Conservation (phyloP, 1,140 invertebrate genomes). For the Anoplolepis gracilipes region DNA sequence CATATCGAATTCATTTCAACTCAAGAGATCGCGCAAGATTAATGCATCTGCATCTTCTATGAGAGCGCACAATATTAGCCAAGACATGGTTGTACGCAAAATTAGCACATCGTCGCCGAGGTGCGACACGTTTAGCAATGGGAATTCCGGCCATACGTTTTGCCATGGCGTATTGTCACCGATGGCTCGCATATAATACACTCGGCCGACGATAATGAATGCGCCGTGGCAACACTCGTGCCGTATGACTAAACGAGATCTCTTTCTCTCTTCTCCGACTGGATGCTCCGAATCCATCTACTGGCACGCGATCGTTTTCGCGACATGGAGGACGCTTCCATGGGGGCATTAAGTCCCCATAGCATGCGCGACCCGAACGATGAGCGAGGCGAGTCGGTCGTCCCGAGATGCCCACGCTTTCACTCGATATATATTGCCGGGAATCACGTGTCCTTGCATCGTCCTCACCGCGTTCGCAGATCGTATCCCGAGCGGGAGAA, state of each 20-base stretch:
- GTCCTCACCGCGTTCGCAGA: conserved; percentile 55
- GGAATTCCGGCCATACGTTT: conserved; percentile 25
- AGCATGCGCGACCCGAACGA: conserved; percentile 43
- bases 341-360: conserved; percentile 52
- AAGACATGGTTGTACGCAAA: conserved; percentile 11
- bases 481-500: conserved; percentile 28
- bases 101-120: conserved; percentile 33
- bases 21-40: background rate
- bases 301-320: conserved; percentile 73
- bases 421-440: conserved; percentile 40
- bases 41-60: background rate
- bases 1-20: background rate
- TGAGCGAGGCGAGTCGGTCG: conserved; percentile 66
- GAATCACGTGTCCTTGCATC: conserved; percentile 62
- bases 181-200: conserved; percentile 64
- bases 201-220: conserved; percentile 70
- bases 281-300: conserved; percentile 57
- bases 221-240: conserved; percentile 53
- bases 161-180: conserved; percentile 63
- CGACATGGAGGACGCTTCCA: conserved; percentile 52
- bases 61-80: conserved; percentile 13
- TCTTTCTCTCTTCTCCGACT: conserved; percentile 36
- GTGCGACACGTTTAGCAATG: conserved; percentile 15
- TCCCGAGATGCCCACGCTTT: conserved; percentile 63
- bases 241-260: conserved; percentile 65